These are phyloP conservation scores for Triops longicaudatus DNA, from an alignment of 1,140 invertebrate genomes.

Conservation along the genomic window DNA sequence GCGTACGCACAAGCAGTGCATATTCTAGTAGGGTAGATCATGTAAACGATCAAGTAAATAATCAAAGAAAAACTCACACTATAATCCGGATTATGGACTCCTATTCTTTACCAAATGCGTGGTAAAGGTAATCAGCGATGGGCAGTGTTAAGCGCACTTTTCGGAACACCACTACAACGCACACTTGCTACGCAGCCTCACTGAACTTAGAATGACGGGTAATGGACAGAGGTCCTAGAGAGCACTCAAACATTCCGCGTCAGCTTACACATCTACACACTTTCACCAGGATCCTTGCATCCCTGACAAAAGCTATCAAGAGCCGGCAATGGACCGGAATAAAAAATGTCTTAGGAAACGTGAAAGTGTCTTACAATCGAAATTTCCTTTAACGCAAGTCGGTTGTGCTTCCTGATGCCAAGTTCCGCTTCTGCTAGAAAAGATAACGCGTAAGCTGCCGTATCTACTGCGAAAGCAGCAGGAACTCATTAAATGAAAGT, in stretches of 20 bases:
- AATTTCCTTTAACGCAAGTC: background rate
- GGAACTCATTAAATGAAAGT: background rate
- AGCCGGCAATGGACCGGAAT: background rate
- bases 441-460: background rate
- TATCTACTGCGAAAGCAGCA: background rate
- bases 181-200: background rate
- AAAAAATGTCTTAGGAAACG: constrained; percentile 4
- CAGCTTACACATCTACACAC: constrained; percentile 5
- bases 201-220: background rate
- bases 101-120: no score
- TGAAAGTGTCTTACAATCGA: background rate
- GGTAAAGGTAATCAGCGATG: no score
- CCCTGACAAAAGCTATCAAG: background rate
- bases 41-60: background rate
- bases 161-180: background rate
- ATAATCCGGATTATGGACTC: no score
- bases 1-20: background rate
- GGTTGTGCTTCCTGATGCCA: background rate
- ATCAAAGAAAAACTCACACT: background rate
- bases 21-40: background rate
- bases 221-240: background rate
- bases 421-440: background rate
- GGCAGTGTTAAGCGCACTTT: no score
- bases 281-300: constrained; percentile 14
- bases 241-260: background rate